These are phyloP conservation scores for Gyps fulvus DNA, from an alignment of 2,113 vertebrate species.

Conservation along the genomic window DNA sequence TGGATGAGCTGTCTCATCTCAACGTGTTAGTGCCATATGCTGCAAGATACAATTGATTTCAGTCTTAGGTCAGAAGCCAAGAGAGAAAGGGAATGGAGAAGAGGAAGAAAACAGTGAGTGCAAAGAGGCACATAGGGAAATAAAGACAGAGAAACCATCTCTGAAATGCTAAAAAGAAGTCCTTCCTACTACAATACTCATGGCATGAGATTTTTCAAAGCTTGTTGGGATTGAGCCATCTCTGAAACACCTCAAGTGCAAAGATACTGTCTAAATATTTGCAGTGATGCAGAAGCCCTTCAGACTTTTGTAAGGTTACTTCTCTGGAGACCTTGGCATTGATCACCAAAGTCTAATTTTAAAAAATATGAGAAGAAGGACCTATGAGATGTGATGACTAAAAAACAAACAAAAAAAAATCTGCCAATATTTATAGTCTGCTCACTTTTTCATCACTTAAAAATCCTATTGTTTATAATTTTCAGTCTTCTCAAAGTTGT, in stretches of 20 bases:
- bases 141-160: background rate
- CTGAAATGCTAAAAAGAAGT: background rate
- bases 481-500: background rate
- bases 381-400: background rate
- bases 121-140: background rate
- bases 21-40: background rate
- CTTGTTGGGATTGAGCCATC: background rate
- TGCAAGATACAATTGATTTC: slow-evolving; percentile 27
- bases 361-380: background rate
- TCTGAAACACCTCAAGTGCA: background rate
- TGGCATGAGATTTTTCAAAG: background rate
- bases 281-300: background rate
- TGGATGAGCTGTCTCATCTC: background rate
- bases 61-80: background rate
- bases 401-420: background rate
- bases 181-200: background rate
- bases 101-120: background rate
- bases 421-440: background rate
- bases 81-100: background rate
- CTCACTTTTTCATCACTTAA: background rate
- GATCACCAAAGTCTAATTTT: background rate
- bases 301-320: background rate
- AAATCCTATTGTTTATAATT: background rate
- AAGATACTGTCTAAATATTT: background rate
- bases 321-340: background rate